Conservation (phyloP, 1,140 invertebrate species). For the Bombus affinis region DNA sequence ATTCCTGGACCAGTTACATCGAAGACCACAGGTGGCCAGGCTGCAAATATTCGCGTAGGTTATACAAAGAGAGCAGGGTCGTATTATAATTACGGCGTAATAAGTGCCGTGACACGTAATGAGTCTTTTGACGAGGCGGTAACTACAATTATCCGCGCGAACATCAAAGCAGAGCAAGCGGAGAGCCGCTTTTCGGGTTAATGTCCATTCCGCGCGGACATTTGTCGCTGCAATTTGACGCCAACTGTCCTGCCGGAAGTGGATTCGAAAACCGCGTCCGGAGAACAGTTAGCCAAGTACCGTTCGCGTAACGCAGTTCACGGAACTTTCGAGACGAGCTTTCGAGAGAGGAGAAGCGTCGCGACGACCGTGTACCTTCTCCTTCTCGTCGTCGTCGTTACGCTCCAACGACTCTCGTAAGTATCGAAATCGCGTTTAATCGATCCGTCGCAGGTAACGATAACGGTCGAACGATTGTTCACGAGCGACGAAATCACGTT, state of each 20-base stretch:
- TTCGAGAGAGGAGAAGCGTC: neutral
- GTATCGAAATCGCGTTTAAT: constrained; percentile 16
- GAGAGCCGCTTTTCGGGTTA: constrained; percentile 47
- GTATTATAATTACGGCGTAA: constrained; percentile 43
- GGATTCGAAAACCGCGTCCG: constrained; percentile 52
- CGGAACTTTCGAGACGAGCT: constrained; percentile 41
- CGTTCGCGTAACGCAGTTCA: constrained; percentile 25
- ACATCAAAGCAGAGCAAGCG: constrained; percentile 25
- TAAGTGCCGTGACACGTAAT: constrained; percentile 46
- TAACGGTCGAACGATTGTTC: neutral
- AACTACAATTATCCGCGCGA: constrained; percentile 43
- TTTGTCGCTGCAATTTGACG: constrained; percentile 58
- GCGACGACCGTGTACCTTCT: neutral
- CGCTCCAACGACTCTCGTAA: constrained; percentile 9
- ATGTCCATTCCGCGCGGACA: constrained; percentile 42
- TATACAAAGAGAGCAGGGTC: neutral
- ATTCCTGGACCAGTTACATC: neutral
- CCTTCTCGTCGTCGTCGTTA: neutral
- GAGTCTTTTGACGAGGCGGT: constrained; percentile 48
- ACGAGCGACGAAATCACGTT: constrained; percentile 8
- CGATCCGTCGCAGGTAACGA: neutral
- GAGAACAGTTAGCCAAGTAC: constrained; percentile 51
- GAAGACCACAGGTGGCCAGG: neutral
- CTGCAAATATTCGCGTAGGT: neutral
- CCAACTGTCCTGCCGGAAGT: constrained; percentile 60